Percentiles rank a stretch among this genome's conserved stretches.
Evolutionary conservation across 2,113 vertebrate genomes (phyloP).

Genomic region (Diadophis punctatus): DNA sequence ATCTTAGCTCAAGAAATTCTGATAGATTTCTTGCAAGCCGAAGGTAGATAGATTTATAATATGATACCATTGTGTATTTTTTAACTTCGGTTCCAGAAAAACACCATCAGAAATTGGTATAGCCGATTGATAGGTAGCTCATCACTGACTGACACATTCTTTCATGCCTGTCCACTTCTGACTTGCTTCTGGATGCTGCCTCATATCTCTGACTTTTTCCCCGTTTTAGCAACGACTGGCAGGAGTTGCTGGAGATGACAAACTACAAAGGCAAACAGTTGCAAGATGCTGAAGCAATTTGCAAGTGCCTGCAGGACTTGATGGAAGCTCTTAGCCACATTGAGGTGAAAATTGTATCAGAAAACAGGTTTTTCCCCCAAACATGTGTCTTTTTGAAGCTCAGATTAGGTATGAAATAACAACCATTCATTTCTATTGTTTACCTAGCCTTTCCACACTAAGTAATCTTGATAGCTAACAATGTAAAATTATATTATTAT

Average conservation of each 20-base stretch:
- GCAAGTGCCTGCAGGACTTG: conserved; percentile 77
- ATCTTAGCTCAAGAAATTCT: not conserved
- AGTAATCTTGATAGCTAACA: not conserved
- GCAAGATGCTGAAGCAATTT: conserved; percentile 65
- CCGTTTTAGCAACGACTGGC: conserved; percentile 75
- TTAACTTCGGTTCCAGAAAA: not conserved
- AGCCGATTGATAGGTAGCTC: not conserved
- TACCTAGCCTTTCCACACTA: not conserved
- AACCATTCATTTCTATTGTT: not conserved
- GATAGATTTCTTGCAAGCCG: not conserved
- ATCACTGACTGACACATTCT: not conserved
- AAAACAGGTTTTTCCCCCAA: not conserved
- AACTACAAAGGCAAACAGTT: conserved; percentile 67
- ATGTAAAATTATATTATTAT: not conserved
- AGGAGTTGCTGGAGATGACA: conserved; percentile 71
- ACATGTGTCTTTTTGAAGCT: not conserved
- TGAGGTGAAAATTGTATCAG: conserved; percentile 67
- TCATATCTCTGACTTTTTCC: not conserved
- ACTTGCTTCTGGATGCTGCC: not conserved
- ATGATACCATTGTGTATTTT: not conserved
- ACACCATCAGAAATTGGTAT: not conserved
- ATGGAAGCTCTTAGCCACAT: conserved; percentile 76
- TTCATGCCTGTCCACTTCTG: not conserved
- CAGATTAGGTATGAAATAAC: not conserved
- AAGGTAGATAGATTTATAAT: not conserved